Evolutionary conservation across 2,113 vertebrate species (phyloP).

Genomic region (Lontra canadensis): DNA sequence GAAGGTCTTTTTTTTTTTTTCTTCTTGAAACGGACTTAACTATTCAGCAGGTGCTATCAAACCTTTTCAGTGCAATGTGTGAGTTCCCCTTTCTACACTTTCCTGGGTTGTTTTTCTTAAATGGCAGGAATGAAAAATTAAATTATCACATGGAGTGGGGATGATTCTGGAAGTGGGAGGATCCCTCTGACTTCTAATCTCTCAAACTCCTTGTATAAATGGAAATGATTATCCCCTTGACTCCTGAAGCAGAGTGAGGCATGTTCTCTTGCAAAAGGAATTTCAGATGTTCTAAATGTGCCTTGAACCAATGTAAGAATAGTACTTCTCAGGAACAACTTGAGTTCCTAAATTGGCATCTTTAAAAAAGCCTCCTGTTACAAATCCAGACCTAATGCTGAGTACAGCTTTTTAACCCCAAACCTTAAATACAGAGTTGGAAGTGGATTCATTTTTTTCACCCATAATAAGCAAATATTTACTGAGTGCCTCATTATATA

Average conservation of each 20-base stretch:
- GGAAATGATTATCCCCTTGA: neutral
- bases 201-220: neutral
- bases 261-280: neutral
- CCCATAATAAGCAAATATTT: neutral
- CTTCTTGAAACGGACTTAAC: neutral
- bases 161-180: neutral
- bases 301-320: neutral
- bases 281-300: constrained; percentile 32
- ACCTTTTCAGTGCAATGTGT: neutral
- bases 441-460: neutral
- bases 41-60: neutral
- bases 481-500: neutral
- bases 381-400: neutral
- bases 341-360: neutral
- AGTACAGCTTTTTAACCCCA: neutral
- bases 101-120: neutral
- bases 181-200: constrained; percentile 6
- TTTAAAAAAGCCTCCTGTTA: constrained; percentile 1
- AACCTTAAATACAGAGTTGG: neutral
- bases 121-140: neutral
- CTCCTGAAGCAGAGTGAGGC: neutral
- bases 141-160: neutral
- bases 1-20: neutral
- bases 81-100: neutral
- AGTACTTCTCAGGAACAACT: neutral